A percentile compares a stretch with the other conserved stretches of the same genome.
These are phyloP conservation scores for Aphelinus atriplicis DNA, from an alignment of 1,140 invertebrate genomes.

Conservation along the genomic window DNA sequence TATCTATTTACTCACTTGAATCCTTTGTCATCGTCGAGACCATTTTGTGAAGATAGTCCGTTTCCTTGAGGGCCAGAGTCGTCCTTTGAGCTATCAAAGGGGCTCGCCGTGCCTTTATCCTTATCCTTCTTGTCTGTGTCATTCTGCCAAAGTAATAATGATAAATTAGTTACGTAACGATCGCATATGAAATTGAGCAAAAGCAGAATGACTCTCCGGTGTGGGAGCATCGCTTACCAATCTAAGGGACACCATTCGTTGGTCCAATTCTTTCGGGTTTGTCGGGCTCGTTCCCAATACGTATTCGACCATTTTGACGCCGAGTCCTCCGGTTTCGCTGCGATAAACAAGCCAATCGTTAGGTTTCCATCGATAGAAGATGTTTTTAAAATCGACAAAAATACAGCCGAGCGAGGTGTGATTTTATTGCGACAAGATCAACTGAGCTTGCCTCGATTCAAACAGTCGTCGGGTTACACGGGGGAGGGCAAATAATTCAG, in stretches of 20 bases:
- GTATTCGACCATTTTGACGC: conserved; percentile 99
- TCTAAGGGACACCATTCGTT: conserved; percentile 77
- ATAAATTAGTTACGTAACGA: conserved; percentile 29
- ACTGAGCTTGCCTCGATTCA: too few relatives aligned
- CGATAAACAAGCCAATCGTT: neutral
- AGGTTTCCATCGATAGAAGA: neutral
- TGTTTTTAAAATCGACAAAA: too few relatives aligned
- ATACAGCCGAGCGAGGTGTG: too few relatives aligned
- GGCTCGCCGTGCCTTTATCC: conserved; percentile 64
- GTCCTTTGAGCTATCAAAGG: conserved; percentile 68
- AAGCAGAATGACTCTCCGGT: conserved; percentile 13
- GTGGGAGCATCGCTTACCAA: conserved; percentile 64
- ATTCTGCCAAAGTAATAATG: conserved; percentile 54
- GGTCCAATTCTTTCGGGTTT: conserved; percentile 74
- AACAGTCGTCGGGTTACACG: too few relatives aligned
- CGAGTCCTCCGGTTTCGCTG: conserved; percentile 81
- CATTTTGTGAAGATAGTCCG: conserved; percentile 77
- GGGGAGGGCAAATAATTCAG: too few relatives aligned
- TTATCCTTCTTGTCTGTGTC: conserved; percentile 67
- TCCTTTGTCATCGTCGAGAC: conserved; percentile 86
- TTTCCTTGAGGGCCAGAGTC: conserved; percentile 81
- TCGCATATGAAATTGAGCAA: neutral
- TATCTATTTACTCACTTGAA: conserved; percentile 81
- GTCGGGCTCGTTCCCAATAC: conserved; percentile 92
- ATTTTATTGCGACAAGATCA: too few relatives aligned